These are phyloP conservation scores for Hedya salicella DNA, from an alignment of 2,888 invertebrate genomes.

Conservation along the genomic window DNA sequence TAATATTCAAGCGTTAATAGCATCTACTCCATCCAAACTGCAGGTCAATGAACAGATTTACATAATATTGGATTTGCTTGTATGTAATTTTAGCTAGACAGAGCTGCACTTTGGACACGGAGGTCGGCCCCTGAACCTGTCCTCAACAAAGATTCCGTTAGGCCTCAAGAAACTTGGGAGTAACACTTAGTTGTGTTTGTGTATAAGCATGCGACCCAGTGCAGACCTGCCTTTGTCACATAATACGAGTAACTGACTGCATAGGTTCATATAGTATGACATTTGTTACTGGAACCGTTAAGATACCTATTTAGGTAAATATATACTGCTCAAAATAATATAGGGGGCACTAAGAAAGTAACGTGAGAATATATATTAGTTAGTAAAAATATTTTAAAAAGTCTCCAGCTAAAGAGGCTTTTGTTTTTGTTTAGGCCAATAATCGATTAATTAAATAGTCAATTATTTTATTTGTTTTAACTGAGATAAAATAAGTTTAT, in stretches of 20 bases:
- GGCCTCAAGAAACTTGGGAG: slow-evolving; percentile 50
- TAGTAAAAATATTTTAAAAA: too few species aligned
- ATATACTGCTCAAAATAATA: too few species aligned
- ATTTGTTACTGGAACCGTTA: background rate
- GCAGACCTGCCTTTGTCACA: slow-evolving; percentile 26
- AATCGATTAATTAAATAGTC: too few species aligned
- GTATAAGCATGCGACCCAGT: slow-evolving; percentile 31
- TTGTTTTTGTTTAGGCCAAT: too few species aligned
- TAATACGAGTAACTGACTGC: background rate
- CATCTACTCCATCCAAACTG: background rate
- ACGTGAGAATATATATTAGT: too few species aligned
- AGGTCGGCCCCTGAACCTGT: slow-evolving; percentile 58
- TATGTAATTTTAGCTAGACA: slow-evolving; percentile 29
- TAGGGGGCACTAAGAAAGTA: too few species aligned
- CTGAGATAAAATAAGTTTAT: too few species aligned
- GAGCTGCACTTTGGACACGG: slow-evolving; percentile 30
- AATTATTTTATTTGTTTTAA: too few species aligned
- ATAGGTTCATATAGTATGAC: background rate
- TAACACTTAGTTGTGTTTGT: slow-evolving; percentile 33
- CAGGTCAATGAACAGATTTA: slow-evolving; percentile 23
- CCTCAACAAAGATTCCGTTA: slow-evolving; percentile 62
- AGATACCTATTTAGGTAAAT: too few species aligned
- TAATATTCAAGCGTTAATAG: slow-evolving; percentile 14
- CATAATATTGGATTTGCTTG: slow-evolving; percentile 17
- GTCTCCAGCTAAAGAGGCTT: too few species aligned